Evolutionary conservation across 1,140 invertebrate genomes (phyloP).

Genomic region (Drosophila rufa): DNA sequence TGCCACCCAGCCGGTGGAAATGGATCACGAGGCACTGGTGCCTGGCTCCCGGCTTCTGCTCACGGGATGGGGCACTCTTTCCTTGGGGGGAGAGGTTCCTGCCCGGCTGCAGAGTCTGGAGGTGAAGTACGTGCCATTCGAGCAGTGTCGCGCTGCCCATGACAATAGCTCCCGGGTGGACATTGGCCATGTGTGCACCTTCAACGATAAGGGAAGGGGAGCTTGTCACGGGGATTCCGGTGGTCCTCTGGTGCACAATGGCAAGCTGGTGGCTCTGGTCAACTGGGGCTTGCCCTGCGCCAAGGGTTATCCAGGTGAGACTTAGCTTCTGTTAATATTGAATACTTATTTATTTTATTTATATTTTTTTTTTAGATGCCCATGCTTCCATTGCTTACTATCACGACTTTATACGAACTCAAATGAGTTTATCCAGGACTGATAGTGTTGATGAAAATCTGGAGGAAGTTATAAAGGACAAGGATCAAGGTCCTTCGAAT

Average conservation of each 20-base stretch:
- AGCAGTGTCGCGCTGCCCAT: slow-evolving; percentile 73
- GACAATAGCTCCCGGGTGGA: slow-evolving; percentile 76
- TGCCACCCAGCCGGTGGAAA: slow-evolving; percentile 85
- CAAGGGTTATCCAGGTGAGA: slow-evolving; percentile 79
- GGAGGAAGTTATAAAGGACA: background rate
- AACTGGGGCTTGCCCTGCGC: slow-evolving; percentile 87
- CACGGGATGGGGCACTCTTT: slow-evolving; percentile 87
- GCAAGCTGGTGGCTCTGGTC: slow-evolving; percentile 86
- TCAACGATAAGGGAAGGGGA: slow-evolving; percentile 87
- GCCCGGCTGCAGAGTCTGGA: slow-evolving; percentile 75
- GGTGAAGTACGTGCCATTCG: slow-evolving; percentile 71
- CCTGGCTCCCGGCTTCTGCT: slow-evolving; percentile 81
- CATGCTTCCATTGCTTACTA: slow-evolving; percentile 85
- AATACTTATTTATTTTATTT: too few relatives aligned
- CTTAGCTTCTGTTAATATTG: background rate
- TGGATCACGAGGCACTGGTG: slow-evolving; percentile 56
- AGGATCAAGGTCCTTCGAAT: slow-evolving; percentile 1
- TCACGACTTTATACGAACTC: slow-evolving; percentile 85
- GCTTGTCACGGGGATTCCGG: slow-evolving; percentile 87
- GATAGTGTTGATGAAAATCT: slow-evolving; percentile 16
- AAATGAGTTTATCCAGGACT: slow-evolving; percentile 45
- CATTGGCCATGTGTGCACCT: slow-evolving; percentile 87
- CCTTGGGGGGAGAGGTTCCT: slow-evolving; percentile 75
- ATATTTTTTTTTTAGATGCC: slow-evolving; percentile 78
- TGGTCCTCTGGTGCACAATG: slow-evolving; percentile 85